phyloP scores from a whole-genome alignment of 2,888 invertebrate genomes.

The Salticus scenicus region DNA sequence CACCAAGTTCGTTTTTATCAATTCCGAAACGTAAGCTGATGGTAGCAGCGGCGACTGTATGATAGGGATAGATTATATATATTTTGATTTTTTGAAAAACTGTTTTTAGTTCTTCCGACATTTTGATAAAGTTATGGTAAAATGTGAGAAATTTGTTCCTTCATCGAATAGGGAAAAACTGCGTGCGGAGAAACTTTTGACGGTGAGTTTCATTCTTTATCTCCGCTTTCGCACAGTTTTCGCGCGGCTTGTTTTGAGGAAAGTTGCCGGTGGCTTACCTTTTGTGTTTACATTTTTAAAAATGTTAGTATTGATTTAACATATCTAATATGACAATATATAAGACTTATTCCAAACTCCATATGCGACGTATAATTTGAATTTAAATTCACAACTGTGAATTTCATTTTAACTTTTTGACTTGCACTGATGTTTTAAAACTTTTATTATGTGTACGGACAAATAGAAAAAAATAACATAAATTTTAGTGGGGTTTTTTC shows the following conservation, averaged over 20 bases:
- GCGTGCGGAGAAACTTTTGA: conserved; percentile 24
- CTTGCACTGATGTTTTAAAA: too few relatives aligned
- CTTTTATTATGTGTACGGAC: too few relatives aligned
- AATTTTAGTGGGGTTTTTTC: too few relatives aligned
- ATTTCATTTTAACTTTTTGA: too few relatives aligned
- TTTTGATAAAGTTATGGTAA: conserved; percentile 2
- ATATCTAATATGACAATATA: background rate
- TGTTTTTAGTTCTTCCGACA: background rate
- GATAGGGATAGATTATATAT: background rate
- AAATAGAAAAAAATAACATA: too few relatives aligned
- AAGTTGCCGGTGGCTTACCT: conserved; percentile 4
- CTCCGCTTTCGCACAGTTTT: conserved; percentile 24
- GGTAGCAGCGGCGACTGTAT: conserved; percentile 13
- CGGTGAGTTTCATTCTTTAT: conserved; percentile 55
- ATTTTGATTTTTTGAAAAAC: background rate
- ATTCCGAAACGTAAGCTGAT: conserved; percentile 64
- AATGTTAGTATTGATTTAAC: background rate
- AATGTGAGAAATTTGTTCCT: conserved; percentile 20
- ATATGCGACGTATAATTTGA: too few relatives aligned
- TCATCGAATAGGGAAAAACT: background rate
- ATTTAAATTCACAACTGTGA: too few relatives aligned
- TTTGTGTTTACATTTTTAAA: background rate
- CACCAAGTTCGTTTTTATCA: conserved; percentile 62
- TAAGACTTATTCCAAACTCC: background rate
- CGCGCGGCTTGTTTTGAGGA: conserved; percentile 19